These are phyloP conservation scores for Chloromyia formosa DNA, from an alignment of 2,888 invertebrate genomes.

Conservation along the genomic window DNA sequence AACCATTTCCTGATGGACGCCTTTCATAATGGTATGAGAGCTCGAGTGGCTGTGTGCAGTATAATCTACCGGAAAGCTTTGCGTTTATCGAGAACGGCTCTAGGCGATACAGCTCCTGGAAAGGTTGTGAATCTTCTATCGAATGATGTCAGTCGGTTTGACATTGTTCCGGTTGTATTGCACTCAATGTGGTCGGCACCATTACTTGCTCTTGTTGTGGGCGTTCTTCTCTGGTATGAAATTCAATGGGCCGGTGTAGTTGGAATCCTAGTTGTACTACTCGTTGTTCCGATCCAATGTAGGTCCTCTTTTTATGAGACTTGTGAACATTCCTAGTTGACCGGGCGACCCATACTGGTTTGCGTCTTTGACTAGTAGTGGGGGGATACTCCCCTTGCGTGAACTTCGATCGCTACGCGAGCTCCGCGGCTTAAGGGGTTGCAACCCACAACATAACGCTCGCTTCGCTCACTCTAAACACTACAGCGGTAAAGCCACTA, in stretches of 20 bases:
- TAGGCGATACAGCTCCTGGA: slow-evolving; percentile 85
- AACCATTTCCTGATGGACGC: slow-evolving; percentile 75
- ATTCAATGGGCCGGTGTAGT: slow-evolving; percentile 73
- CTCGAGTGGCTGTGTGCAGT: slow-evolving; percentile 83
- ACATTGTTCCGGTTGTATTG: slow-evolving; percentile 75
- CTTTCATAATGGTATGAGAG: slow-evolving; percentile 83
- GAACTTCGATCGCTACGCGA: too few relatives aligned
- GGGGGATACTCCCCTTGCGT: too few relatives aligned
- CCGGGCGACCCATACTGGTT: too few relatives aligned
- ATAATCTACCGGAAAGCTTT: slow-evolving; percentile 86
- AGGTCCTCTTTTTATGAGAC: slow-evolving; percentile 44
- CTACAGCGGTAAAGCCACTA: too few relatives aligned
- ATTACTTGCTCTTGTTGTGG: slow-evolving; percentile 70
- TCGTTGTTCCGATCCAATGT: slow-evolving; percentile 83
- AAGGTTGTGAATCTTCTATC: slow-evolving; percentile 90
- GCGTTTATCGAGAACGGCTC: slow-evolving; percentile 72
- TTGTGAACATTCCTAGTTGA: too few relatives aligned
- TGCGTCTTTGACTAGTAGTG: too few relatives aligned
- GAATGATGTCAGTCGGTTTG: slow-evolving; percentile 87
- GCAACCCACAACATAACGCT: too few relatives aligned
- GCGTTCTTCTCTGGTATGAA: slow-evolving; percentile 74
- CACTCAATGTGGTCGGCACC: slow-evolving; percentile 88
- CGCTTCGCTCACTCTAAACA: too few relatives aligned
- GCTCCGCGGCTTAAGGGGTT: too few relatives aligned
- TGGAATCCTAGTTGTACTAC: slow-evolving; percentile 75